Base-by-base conservation (phyloP, 2,797 vertebrate genomes). In the Gymnocypris eckloni region DNA sequence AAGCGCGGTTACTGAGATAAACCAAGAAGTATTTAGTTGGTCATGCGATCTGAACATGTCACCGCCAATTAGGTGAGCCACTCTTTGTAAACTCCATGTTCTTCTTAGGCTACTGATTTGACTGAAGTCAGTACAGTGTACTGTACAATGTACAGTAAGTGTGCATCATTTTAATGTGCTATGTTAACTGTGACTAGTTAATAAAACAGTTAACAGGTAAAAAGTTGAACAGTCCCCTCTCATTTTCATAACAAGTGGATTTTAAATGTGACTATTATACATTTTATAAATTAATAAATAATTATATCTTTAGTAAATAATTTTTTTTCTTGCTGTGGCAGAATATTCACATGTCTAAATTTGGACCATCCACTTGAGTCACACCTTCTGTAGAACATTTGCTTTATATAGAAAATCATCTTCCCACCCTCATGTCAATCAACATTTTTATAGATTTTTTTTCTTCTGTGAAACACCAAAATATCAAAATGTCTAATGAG, bases 371-470 rank as follows among this genome's bases (percentile, higher is more conserved):
- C 64, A 81, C 50, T 81, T 81, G 79, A 81, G 79, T 81, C 79
- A 81, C 79, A 81, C 79, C 79, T 81, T 70, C 64, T 69, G 61
- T 81, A 37, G 79, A 81, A 81, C 79, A 81, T 81, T 80, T 67
- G 61, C 79, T 70, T 69, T 50, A 70, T 67, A 81, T 81, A 70
- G 79, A 81, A 81, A 69, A 67, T 70, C 79, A 69, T 81, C 64
- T 69, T 54, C 64, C 61, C 43, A 80, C 25, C 79, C 61, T 80
- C 45, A 54, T 37, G 79, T 70, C 64, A 69, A 64, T 81, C 79
- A 81, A 33, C 69, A 67, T 15, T 39, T 0, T 76, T 12, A 28
- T 61, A 25, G 18, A 16, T 33, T 20, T 45, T 3, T 45, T 45
- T 45, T 11, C 9, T 10, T 6, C 45, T 18, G 8, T 33, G 73